Conservation (phyloP, 1,140 invertebrate species). For the Neotoxoptera formosana region DNA sequence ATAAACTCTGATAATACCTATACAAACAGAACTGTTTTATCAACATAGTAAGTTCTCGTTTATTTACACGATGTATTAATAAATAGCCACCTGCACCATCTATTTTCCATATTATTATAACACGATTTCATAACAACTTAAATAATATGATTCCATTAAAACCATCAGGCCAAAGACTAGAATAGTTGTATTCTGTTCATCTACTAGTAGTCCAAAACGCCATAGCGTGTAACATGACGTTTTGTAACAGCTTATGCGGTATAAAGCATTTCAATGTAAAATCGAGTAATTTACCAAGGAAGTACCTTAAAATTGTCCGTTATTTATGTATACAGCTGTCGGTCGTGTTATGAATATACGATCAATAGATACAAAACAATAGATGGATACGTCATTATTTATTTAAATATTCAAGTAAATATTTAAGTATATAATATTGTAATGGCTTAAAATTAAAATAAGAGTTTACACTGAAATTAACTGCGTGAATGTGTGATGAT, state of each 20-base stretch:
- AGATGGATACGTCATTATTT: neutral
- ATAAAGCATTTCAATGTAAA: conserved; percentile 17
- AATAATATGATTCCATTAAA: neutral
- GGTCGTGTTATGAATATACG: neutral
- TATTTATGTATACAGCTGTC: neutral
- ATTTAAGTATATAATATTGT: too few relatives aligned
- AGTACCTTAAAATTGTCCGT: neutral
- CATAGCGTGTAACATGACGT: neutral
- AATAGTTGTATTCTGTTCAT: neutral
- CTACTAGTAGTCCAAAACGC: neutral
- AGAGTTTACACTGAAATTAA: neutral
- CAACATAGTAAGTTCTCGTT: neutral
- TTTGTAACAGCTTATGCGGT: neutral
- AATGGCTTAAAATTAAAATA: neutral
- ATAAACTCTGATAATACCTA: neutral
- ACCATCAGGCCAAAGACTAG: neutral
- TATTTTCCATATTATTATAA: neutral
- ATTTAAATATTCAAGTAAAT: neutral
- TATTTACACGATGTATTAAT: neutral
- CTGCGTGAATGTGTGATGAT: neutral
- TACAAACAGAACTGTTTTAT: neutral
- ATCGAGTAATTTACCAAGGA: neutral
- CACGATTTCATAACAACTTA: neutral
- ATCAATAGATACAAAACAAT: neutral
- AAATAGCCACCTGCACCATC: neutral